Evolutionary conservation across 2,113 vertebrate genomes (phyloP).

Genomic region (Entelurus aequoreus): DNA sequence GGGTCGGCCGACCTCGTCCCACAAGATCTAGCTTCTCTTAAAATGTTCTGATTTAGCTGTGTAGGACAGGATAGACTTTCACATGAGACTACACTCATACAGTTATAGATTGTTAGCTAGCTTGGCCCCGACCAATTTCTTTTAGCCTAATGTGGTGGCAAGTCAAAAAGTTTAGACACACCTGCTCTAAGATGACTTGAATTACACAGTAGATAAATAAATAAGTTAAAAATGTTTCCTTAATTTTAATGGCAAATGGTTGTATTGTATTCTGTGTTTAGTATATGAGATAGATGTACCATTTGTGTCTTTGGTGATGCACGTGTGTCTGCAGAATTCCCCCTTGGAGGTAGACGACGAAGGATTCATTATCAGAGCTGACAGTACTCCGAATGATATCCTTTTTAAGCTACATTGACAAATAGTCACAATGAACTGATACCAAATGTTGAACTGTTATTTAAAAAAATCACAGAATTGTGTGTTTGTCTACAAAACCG

Average conservation of each 20-base stretch:
- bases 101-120: too few species aligned
- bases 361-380: constrained; percentile 87
- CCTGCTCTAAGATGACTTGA: not conserved
- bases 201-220: not conserved
- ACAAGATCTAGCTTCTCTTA: too few species aligned
- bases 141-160: too few species aligned
- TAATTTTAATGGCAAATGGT: not conserved
- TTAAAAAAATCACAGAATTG: not conserved
- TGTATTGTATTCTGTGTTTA: constrained; percentile 9
- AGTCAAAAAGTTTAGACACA: too few species aligned
- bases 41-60: too few species aligned
- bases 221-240: not conserved
- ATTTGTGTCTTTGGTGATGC: constrained; percentile 8
- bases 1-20: too few species aligned
- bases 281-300: constrained; percentile 2
- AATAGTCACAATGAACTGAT: not conserved
- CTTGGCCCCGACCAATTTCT: too few species aligned
- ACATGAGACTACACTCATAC: too few species aligned
- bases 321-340: constrained; percentile 67
- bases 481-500: not conserved
- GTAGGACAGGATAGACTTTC: too few species aligned
- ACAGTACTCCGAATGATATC: constrained; percentile 82
- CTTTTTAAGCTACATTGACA: constrained; percentile 50
- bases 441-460: not conserved
- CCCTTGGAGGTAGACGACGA: constrained; percentile 90